Base-by-base conservation (phyloP, 2,113 vertebrate species). In the Syngnathus scovelli region DNA sequence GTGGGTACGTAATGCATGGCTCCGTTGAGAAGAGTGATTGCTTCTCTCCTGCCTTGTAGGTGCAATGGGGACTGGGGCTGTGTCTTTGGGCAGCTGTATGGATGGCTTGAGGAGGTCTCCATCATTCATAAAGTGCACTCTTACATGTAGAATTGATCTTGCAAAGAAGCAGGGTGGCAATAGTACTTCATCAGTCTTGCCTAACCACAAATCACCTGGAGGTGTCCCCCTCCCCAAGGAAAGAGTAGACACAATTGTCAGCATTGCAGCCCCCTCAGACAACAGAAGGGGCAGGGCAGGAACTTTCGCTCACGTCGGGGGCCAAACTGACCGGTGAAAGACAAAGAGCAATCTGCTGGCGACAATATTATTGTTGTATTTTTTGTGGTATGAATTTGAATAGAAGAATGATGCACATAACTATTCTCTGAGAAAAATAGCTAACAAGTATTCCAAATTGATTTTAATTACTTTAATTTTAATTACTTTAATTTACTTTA, bases 101-200 rank as follows among this genome's bases (percentile, higher is more conserved):
- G 86, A 91, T 91, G 89, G 77, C 81, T 87, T 83, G 76, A 85
- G 86, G 86, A 89, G 85, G 86, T 86, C 82, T 91, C 87, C 86
- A 89, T 91, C 88, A 90, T 90, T 91, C 89, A 91, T 89, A 90
- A 88, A 87, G 83, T 76, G 8, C 71, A 83, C 84, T 89, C 83
- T 83, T 86, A 88, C 85, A 86, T 87, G 83, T 86, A 86, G 81
- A 89, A 89, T 88, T 90, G 88, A 90, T 90, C 89, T 88, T 56
- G 82, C 84, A 89, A 89, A 90, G 89, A 86, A 85, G 82, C 87
- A 79, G 85, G 88, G 86, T 87, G 89, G 89, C 86, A 88, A 88
- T 80, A 84, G 86, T 81, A 84, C 84, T 89, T 90, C 88, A 90
- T 90, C 88, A 90, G 87, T 88, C 83, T 87, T 86, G 68, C 77